Evolutionary conservation across 2,888 invertebrate species (phyloP).

Genomic region (Leptinotarsa rubiginosa): DNA sequence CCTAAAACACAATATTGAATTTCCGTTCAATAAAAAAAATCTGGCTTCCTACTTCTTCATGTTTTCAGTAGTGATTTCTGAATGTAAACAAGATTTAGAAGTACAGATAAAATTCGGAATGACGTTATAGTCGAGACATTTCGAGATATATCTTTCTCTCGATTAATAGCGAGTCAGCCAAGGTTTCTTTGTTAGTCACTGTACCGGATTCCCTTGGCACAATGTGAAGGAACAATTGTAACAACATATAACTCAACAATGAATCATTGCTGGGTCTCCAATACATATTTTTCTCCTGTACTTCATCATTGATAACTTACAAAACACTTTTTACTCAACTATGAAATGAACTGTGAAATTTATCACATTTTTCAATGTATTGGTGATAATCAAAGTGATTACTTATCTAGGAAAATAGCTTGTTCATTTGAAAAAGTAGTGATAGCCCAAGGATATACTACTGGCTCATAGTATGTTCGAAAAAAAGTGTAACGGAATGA

Average conservation of each 20-base stretch:
- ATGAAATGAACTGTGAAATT: too few relatives aligned
- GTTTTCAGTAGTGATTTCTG: slow-evolving; percentile 43
- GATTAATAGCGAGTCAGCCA: slow-evolving; percentile 19
- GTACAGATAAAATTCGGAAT: slow-evolving; percentile 41
- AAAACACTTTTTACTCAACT: too few relatives aligned
- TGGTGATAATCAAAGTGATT: too few relatives aligned
- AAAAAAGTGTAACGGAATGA: too few relatives aligned
- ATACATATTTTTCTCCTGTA: not conserved
- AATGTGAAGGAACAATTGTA: not conserved
- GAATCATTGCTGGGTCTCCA: not conserved
- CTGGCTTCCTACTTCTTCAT: slow-evolving; percentile 27
- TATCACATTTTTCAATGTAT: too few relatives aligned
- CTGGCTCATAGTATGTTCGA: too few relatives aligned
- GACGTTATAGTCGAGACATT: slow-evolving; percentile 43
- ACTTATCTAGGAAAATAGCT: too few relatives aligned
- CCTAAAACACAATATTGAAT: too few relatives aligned
- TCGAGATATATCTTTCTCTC: slow-evolving; percentile 38
- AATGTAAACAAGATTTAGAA: slow-evolving; percentile 45
- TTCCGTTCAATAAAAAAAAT: too few relatives aligned
- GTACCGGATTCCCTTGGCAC: slow-evolving; percentile 16
- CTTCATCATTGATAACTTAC: not conserved
- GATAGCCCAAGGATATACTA: too few relatives aligned
- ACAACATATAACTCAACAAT: not conserved
- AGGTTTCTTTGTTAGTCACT: slow-evolving; percentile 17
- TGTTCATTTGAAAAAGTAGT: too few relatives aligned